These are phyloP conservation scores for Lamellibrachia luymesi DNA, from an alignment of 1,140 invertebrate genomes.

Conservation along the genomic window DNA sequence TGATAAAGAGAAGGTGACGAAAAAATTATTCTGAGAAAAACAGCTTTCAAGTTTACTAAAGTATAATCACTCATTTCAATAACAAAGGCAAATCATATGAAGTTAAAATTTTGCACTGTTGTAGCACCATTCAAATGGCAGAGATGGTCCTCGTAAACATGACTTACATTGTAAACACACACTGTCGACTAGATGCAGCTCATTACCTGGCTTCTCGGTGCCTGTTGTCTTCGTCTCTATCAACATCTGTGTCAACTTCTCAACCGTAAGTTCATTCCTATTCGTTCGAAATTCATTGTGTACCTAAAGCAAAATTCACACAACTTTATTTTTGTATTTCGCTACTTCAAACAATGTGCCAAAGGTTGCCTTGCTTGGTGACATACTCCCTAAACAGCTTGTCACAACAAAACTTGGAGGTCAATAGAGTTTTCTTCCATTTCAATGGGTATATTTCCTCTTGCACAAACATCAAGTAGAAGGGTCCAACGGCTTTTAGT, in stretches of 20 bases:
- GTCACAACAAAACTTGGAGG: too few species aligned
- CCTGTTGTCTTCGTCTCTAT: constrained; percentile 87
- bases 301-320: constrained; percentile 62
- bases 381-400: background rate
- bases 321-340: background rate
- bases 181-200: background rate
- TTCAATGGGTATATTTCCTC: too few species aligned
- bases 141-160: background rate
- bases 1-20: too few species aligned
- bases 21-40: too few species aligned
- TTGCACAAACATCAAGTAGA: too few species aligned
- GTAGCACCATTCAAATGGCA: too few species aligned
- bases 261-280: constrained; percentile 86
- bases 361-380: background rate
- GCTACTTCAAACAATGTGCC: background rate
- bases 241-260: constrained; percentile 87
- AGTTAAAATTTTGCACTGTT: too few species aligned
- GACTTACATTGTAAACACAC: background rate
- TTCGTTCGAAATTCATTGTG: constrained; percentile 87
- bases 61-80: too few species aligned
- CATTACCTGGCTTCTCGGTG: constrained; percentile 81
- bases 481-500: too few species aligned
- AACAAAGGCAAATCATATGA: too few species aligned
- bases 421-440: too few species aligned
- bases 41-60: too few species aligned